These are phyloP conservation scores for Polyodon spathula DNA, from an alignment of 2,113 vertebrate genomes.

Conservation along the genomic window DNA sequence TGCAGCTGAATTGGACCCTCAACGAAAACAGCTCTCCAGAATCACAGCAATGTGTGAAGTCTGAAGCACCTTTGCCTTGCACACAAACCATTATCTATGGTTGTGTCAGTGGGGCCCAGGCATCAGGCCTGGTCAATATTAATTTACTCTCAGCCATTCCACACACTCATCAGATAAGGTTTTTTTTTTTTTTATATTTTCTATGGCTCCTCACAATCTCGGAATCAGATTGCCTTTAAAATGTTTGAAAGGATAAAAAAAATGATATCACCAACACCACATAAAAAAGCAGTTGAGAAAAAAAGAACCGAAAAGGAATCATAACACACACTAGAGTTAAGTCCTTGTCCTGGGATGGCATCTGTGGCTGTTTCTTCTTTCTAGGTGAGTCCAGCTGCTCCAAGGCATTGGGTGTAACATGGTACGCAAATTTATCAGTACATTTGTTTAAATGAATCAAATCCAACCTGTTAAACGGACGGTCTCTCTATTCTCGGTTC, in stretches of 20 bases:
- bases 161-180: constrained; percentile 21
- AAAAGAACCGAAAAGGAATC: too few relatives aligned
- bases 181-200: constrained; percentile 16
- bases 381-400: too few relatives aligned
- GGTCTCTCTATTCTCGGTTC: too few relatives aligned
- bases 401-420: constrained; percentile 1
- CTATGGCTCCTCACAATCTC: constrained; percentile 19
- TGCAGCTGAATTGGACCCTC: too few relatives aligned
- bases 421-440: neutral
- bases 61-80: constrained; percentile 1
- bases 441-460: neutral
- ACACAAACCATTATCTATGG: constrained; percentile 4
- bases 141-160: constrained; percentile 19
- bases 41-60: neutral
- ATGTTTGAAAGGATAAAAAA: too few relatives aligned
- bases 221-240: constrained; percentile 10
- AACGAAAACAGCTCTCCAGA: too few relatives aligned
- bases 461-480: too few relatives aligned
- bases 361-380: too few relatives aligned
- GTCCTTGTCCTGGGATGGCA: too few relatives aligned
- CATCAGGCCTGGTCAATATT: constrained; percentile 8
- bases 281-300: too few relatives aligned
- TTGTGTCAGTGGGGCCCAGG: constrained; percentile 14
- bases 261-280: too few relatives aligned
- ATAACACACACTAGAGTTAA: too few relatives aligned